A percentile compares a stretch with the other conserved stretches of the same genome.
Evolutionary conservation across 2,888 invertebrate species (phyloP).

Genomic region (Campoplex nolae): DNA sequence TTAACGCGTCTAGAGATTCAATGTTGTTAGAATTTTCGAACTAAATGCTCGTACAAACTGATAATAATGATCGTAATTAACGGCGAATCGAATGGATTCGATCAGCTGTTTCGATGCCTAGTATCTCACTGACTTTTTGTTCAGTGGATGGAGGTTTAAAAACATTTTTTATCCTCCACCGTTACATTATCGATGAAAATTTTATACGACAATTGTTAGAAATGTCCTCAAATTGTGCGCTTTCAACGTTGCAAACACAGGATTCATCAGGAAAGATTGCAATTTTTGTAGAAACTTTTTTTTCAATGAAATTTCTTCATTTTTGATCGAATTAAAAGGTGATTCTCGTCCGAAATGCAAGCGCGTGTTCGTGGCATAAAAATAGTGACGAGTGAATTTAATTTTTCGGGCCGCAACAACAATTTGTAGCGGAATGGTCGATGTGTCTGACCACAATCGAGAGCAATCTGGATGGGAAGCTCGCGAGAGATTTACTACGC

Average conservation of each 20-base stretch:
- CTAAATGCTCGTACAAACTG: no score
- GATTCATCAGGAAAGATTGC: no score
- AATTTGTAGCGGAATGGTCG: background rate
- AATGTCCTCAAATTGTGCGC: no score
- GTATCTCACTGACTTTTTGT: background rate
- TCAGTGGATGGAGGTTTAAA: background rate
- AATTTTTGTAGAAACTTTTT: background rate
- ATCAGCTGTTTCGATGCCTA: no score
- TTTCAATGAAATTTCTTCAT: background rate
- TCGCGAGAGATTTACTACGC: background rate
- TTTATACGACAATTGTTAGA: no score
- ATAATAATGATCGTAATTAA: no score
- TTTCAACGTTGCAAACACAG: no score
- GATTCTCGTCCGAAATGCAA: background rate
- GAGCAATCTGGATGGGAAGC: constrained; percentile 15
- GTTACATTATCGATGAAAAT: no score
- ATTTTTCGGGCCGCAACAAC: constrained; percentile 12
- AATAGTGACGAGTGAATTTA: background rate
- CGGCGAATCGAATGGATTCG: no score
- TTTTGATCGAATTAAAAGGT: background rate
- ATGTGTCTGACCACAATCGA: constrained; percentile 32
- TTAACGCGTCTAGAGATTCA: no score
- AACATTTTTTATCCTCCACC: no score
- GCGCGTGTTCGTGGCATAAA: background rate
- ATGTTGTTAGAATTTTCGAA: no score